These are phyloP conservation scores for Helarctos malayanus DNA, from an alignment of 2,797 vertebrate genomes.

Conservation along the genomic window DNA sequence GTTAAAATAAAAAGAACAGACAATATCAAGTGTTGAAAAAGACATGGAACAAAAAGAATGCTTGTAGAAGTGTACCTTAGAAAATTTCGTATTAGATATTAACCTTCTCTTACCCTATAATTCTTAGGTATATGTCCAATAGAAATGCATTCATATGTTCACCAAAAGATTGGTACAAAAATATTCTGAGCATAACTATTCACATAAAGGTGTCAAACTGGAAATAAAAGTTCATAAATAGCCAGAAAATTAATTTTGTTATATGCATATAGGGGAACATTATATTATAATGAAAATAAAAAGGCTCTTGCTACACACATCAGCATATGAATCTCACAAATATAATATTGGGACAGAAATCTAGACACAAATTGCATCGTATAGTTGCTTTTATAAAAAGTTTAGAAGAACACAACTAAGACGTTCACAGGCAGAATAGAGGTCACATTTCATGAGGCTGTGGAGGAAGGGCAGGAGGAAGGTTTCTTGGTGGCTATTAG, in stretches of 20 bases:
- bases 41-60: not conserved
- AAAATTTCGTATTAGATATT: not conserved
- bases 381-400: not conserved
- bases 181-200: not conserved
- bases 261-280: not conserved
- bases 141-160: not conserved
- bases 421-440: not conserved
- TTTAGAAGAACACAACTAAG: not conserved
- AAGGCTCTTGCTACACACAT: not conserved
- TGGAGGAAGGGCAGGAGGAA: not conserved
- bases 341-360: not conserved
- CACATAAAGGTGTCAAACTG: not conserved
- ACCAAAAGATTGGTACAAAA: not conserved
- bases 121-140: not conserved
- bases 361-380: not conserved
- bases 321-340: not conserved
- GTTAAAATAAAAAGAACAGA: not conserved
- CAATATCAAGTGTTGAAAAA: not conserved
- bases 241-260: not conserved
- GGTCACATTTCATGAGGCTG: not conserved
- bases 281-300: not conserved
- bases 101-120: not conserved
- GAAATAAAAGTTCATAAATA: not conserved
- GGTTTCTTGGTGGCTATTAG: not conserved
- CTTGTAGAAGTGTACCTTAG: not conserved